phyloP scores from a whole-genome alignment of 2,113 vertebrate genomes.

The Corvus cornix region DNA sequence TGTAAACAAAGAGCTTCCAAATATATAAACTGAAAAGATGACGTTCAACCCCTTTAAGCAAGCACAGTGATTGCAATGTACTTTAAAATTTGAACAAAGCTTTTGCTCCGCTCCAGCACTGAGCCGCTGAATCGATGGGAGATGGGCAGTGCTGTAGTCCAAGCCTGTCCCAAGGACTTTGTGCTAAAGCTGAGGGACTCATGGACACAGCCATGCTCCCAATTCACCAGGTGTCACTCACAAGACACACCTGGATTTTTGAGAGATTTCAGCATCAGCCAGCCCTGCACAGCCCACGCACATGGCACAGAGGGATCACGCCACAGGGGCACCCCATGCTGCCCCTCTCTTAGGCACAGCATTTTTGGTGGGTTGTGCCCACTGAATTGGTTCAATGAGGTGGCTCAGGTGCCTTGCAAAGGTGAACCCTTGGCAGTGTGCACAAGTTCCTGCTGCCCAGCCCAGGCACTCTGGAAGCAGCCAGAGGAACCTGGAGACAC shows the following conservation, averaged over 20 bases:
- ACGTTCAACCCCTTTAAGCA: background rate
- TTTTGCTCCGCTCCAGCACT: background rate
- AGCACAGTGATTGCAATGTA: background rate
- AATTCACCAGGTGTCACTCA: background rate
- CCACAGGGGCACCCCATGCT: fast-evolving
- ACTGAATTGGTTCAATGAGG: background rate
- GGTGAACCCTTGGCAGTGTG: background rate
- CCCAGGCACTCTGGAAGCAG: background rate
- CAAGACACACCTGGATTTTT: background rate
- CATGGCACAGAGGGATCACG: background rate
- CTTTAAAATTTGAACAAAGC: background rate
- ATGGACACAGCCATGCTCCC: background rate
- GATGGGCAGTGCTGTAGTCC: background rate
- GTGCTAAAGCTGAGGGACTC: background rate
- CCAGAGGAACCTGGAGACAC: background rate
- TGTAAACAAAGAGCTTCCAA: constrained; percentile 11
- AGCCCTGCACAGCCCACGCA: background rate
- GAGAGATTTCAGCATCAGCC: background rate
- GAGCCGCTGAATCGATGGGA: fast-evolving
- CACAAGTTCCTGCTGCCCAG: background rate
- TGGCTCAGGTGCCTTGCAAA: background rate
- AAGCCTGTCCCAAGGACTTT: fast-evolving
- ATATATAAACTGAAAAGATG: background rate
- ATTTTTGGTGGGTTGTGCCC: background rate
- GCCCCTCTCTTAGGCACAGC: background rate